Conservation (phyloP, 2,888 invertebrate genomes). For the Ephialtes manifestator region DNA sequence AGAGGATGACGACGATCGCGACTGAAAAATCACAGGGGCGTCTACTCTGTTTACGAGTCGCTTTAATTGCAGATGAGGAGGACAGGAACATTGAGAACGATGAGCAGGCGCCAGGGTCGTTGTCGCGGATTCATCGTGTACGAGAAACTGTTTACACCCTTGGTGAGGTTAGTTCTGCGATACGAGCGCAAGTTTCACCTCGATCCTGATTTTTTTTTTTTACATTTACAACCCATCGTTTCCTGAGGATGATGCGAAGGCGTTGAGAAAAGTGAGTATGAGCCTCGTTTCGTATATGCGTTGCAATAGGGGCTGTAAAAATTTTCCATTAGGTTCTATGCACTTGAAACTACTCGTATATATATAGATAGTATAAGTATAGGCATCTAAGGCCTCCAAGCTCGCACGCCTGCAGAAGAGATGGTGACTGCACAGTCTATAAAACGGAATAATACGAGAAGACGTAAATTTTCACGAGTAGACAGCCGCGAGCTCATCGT, state of each 20-base stretch:
- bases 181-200: slow-evolving; percentile 1
- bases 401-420: background rate
- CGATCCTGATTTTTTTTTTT: slow-evolving; percentile 31
- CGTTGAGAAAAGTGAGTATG: background rate
- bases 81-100: background rate
- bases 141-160: slow-evolving; percentile 17
- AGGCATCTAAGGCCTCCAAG: background rate
- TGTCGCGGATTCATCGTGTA: background rate
- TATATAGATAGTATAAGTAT: slow-evolving; percentile 20
- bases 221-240: slow-evolving; percentile 38
- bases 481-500: slow-evolving; percentile 2
- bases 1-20: slow-evolving; percentile 11
- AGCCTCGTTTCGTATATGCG: slow-evolving; percentile 23
- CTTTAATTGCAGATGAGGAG: slow-evolving; percentile 33
- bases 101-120: background rate
- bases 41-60: slow-evolving; percentile 27
- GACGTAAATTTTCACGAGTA: slow-evolving; percentile 27
- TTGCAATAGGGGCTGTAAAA: slow-evolving; percentile 19
- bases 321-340: slow-evolving; percentile 24
- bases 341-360: slow-evolving; percentile 16
- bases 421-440: slow-evolving; percentile 1
- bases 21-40: slow-evolving; percentile 23
- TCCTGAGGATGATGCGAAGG: background rate
- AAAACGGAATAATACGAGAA: slow-evolving; percentile 26
- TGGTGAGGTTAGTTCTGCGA: background rate